Evolutionary conservation across 2,797 vertebrate species (phyloP), one percentile per base, ranked within the genome.

Genomic region (Varecia variegata): DNA sequence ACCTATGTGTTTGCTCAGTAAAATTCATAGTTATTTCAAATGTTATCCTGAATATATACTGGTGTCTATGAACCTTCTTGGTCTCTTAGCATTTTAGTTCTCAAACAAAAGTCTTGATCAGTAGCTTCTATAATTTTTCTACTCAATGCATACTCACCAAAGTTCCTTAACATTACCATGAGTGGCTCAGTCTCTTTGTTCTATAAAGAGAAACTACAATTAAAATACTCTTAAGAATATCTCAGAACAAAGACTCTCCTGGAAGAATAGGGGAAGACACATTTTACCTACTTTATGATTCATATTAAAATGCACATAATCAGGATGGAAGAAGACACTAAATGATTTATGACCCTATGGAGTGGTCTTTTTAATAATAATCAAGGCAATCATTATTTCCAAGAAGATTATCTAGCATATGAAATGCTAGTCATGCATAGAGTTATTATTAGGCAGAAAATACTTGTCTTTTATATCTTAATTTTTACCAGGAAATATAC

Each of bases 361-460:
- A 71, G 35, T 84, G 6, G 38, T 40, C 74, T 74, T 83, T 93
- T 83, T 84, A 83, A 92, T 79, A 82, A 67, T 45, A 86, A 91
- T 83, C 54, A 86, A 85, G 20, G 17, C 23, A 70, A 60, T 90
- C 45, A 92, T 83, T 94, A 92, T 93, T 87, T 92, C 86, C 56
- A 93, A 27, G 70, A 94, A 94, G 52, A 60, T 68, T 91, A 79
- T 79, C 60, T 74, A 93, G 71, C 27, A 90, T 70, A 60, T 84
- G 90, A 90, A 79, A 95, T 86, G 23, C 30, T 84, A 95, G 20
- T 76, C 67, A 70, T 52, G 74, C n/a, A 86, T 21, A 87, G 11
- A 83, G 60, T 84, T 89, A 77, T 62, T 79, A 87, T 87, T 93
- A 85, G 30, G 21, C 45, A 93, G 76, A 95, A 94, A 92, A 73